phyloP scores from a whole-genome alignment of 2,888 invertebrate species.

The Chymomyza procnemis region DNA sequence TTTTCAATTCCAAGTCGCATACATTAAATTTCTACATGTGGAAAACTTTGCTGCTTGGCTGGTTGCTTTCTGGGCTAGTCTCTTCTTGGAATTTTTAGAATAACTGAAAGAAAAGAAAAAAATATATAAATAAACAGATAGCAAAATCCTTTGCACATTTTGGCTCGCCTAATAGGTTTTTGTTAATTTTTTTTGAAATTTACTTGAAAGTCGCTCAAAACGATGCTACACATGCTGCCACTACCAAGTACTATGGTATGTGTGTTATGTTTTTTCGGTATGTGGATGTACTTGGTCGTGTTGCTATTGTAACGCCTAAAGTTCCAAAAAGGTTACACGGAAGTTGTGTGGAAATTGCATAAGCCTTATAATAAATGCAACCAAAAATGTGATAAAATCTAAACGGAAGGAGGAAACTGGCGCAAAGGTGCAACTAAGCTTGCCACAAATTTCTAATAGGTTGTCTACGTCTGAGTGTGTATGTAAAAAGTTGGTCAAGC shows the following conservation, averaged over 20 bases:
- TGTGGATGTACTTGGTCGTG: constrained; percentile 5
- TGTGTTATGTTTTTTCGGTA: constrained; percentile 9
- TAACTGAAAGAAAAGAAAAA: constrained; percentile 13
- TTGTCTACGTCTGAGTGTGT: neutral
- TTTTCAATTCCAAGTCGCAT: constrained; percentile 53
- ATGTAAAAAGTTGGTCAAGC: neutral
- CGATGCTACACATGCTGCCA: constrained; percentile 55
- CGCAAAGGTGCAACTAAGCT: neutral
- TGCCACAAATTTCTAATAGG: neutral
- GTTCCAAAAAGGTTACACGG: constrained; percentile 25
- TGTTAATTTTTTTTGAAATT: constrained; percentile 64
- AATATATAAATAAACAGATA: neutral
- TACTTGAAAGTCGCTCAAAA: constrained; percentile 49
- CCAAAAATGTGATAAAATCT: constrained; percentile 16
- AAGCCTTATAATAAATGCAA: constrained; percentile 60
- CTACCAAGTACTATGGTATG: constrained; percentile 5
- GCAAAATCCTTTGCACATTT: constrained; percentile 40
- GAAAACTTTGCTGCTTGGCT: neutral
- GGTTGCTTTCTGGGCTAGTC: constrained; percentile 14
- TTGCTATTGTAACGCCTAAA: constrained; percentile 21
- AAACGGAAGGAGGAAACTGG: neutral
- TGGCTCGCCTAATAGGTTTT: constrained; percentile 62
- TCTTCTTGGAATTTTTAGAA: neutral
- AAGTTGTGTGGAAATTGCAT: constrained; percentile 57
- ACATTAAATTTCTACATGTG: neutral